Evolutionary conservation across 2,888 invertebrate species (phyloP), one percentile per base, ranked within the genome.

Genomic region (Pheosia gnoma): DNA sequence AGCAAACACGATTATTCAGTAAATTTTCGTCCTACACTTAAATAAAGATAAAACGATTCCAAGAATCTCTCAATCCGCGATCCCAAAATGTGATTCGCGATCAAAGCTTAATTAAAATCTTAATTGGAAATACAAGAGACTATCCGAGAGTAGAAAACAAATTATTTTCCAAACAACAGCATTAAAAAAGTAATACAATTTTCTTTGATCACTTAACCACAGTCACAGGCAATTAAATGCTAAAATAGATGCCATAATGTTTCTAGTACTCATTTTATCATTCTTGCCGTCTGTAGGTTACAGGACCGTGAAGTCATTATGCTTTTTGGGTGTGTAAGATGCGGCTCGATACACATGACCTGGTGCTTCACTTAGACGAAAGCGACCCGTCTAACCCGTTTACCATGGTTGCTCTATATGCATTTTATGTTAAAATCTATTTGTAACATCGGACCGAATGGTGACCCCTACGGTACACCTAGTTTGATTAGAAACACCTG

Each of bases 281-380:
- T n/a, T 53, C 37, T 53, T n/a, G 10, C 66, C 70, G 70, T 68
- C 65, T 71, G 65, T 56, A 63, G 11, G 69, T 39, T 63, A 60
- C 37, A 67, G 56, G 59, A 73, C 75, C 79, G 74, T 79, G 75
- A 78, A 71, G 71, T 61, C 58, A 72, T 79, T 79, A 78, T 70
- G 66, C 66, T 74, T 74, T 77, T 80, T 67, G 72, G 76, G 74
- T 73, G 78, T 68, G 74, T 59, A 59, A 60, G 70, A 63, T 59
- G 63, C 69, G 78, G 62, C 62, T 74, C 74, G 79, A 68, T 80
- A 62, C 77, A 62, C 82, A 67, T 62, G 79, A 78, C 79, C 78
- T 76, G 71, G 62, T 58, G 57, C 59, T 59, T 58, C 57, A 55
- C 59, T 59, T 58, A 65, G 63, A 65, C 64, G 68, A 75, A 69